A percentile compares a stretch with the other conserved stretches of the same genome.
phyloP scores from a whole-genome alignment of 2,797 vertebrate species.

The Erithacus rubecula region DNA sequence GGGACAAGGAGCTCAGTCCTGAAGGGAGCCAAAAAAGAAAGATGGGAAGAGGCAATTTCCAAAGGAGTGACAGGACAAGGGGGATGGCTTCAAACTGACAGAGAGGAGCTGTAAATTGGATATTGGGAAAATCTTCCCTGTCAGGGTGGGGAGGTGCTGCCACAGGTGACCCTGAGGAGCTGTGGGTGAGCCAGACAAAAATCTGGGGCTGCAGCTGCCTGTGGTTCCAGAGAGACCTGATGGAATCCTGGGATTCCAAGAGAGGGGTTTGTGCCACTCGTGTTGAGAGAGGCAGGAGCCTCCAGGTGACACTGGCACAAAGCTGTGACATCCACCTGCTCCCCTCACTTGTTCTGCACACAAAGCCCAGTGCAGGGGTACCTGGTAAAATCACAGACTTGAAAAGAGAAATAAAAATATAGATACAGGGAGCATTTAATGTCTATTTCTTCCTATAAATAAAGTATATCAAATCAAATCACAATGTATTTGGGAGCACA shows the following conservation, averaged over 20 bases:
- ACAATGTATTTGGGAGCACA: constrained; percentile 67
- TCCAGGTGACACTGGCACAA: neutral
- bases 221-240: rapidly evolving
- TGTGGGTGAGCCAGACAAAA: neutral
- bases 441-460: constrained; percentile 66
- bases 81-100: neutral
- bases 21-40: neutral
- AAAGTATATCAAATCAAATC: constrained; percentile 64
- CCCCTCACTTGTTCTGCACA: neutral
- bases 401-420: neutral
- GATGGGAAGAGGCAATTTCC: neutral
- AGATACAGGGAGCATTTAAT: neutral
- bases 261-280: neutral
- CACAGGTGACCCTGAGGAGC: neutral
- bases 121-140: neutral
- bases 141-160: neutral
- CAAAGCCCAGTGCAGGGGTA: neutral
- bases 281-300: neutral
- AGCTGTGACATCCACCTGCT: neutral
- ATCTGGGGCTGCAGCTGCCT: neutral
- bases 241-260: neutral
- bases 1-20: neutral
- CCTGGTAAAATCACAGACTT: neutral
- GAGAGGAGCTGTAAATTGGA: neutral
- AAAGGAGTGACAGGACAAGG: neutral